phyloP scores from a whole-genome alignment of 2,113 vertebrate species.

The Thamnophis sirtalis region DNA sequence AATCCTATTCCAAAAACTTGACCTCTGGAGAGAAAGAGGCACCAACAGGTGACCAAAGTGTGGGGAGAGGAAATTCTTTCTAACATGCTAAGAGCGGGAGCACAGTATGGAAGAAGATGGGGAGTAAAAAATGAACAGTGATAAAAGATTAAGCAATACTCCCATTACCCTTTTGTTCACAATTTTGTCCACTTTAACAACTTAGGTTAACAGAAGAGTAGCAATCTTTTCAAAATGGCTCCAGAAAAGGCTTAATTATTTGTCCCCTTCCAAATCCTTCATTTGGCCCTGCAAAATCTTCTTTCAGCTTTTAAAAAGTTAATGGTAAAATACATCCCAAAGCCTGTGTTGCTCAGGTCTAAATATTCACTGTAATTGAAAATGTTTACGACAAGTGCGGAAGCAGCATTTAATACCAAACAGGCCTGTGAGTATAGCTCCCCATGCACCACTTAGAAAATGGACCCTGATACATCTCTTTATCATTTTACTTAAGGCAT shows the following conservation, averaged over 20 bases:
- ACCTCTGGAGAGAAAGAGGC: background rate
- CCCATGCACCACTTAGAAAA: conserved; percentile 37
- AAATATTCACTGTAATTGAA: background rate
- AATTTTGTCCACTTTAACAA: background rate
- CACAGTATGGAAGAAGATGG: background rate
- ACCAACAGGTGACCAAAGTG: background rate
- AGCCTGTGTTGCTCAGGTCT: background rate
- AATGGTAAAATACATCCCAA: background rate
- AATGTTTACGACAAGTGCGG: background rate
- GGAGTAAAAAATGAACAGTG: background rate
- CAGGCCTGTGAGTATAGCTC: background rate
- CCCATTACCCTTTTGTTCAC: background rate
- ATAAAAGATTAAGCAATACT: background rate
- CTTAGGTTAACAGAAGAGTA: background rate
- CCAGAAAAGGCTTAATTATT: background rate
- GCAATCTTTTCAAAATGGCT: background rate
- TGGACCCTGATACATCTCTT: conserved; percentile 41
- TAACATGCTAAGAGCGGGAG: background rate
- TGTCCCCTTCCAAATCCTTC: background rate
- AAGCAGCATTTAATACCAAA: background rate
- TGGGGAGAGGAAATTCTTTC: background rate
- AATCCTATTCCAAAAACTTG: background rate
- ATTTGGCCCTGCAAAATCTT: background rate
- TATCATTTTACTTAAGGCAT: conserved; percentile 47
- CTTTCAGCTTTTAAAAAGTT: background rate